Base-by-base conservation (phyloP, 2,113 vertebrate species). In the Cottus gobio region DNA sequence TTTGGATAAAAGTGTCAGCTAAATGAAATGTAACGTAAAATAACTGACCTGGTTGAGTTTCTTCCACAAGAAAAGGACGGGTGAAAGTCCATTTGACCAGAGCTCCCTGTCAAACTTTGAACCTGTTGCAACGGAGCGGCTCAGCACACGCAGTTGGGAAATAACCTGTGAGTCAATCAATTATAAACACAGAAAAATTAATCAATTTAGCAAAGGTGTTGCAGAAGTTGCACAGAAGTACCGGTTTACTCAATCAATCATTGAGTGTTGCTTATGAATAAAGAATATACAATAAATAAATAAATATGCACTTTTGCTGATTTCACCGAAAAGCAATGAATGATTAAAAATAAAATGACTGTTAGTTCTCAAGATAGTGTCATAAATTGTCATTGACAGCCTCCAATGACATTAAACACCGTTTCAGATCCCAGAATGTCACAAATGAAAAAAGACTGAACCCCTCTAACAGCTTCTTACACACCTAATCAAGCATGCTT, bases 61-160 rank as follows among this genome's bases (percentile, higher is more conserved):
- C 93, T 98, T 99, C 98, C 98, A 99, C 15, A 99, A 92, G 86
- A 95, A 97, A 81, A 99, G 97, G 68, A 99, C 87, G 46, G 98
- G 98, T 69, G 97, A 98, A 66, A 99, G 96, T 66, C 97, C 97
- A 80, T 94, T 95, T 8, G 96, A 96, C 98, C 98, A 99, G 75
- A 99, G 93, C 92, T 99, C 97, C 91, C 98, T 95, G 88, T 99
- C 97, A 80, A 99, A 99, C 93, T 97, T 99, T 84, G 95, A 96
- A 66, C 96, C 97, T 34, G 97, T 94, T 42, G 96, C 95, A 52
- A 97, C 95, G 1, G 96, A 96, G 74, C 96, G 96, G 85, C 96
- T 97, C 77, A 99, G 90, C 74, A 98, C 95, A 78, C 96, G 96
- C 83, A 99, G 95, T 75, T 99, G 96, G 68, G 97, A 98, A 94